Conservation (phyloP, 2,113 vertebrate genomes). For the Cyprinodon tularosa region DNA sequence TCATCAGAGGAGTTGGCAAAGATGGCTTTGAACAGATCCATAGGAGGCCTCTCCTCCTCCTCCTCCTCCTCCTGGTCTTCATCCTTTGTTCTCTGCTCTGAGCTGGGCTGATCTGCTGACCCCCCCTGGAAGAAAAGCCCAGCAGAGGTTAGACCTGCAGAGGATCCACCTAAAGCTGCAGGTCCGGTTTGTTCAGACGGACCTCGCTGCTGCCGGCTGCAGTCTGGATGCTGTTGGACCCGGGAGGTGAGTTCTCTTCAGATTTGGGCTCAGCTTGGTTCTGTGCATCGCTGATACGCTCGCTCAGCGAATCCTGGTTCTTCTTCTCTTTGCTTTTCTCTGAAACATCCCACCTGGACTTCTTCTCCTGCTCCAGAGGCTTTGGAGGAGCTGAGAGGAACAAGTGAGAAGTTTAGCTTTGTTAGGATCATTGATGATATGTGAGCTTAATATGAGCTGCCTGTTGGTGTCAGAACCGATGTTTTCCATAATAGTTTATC, state of each 20-base stretch:
- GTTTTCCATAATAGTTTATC: too few relatives aligned
- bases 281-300: conserved; percentile 81
- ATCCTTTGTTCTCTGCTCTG: conserved; percentile 19
- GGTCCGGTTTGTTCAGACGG: not conserved
- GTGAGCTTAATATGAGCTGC: too few relatives aligned
- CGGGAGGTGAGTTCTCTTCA: not conserved
- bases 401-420: not conserved
- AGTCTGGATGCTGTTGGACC: not conserved
- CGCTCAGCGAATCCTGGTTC: conserved; percentile 77
- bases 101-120: conserved; percentile 14
- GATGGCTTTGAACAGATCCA: conserved; percentile 97
- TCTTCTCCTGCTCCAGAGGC: conserved; percentile 80
- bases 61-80: conserved; percentile 66
- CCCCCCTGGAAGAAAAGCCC: conserved; percentile 2
- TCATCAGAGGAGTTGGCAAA: conserved; percentile 93
- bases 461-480: too few relatives aligned
- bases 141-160: not conserved
- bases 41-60: conserved; percentile 85
- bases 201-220: conserved; percentile 28
- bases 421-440: too few relatives aligned
- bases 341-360: conserved; percentile 91
- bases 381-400: conserved; percentile 44
- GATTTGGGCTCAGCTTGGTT: conserved; percentile 69
- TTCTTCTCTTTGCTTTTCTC: conserved; percentile 72
- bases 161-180: not conserved